Percentiles rank a stretch among this genome's conserved stretches.
Conservation (phyloP, 2,888 invertebrate genomes). For the Tachina fera region DNA sequence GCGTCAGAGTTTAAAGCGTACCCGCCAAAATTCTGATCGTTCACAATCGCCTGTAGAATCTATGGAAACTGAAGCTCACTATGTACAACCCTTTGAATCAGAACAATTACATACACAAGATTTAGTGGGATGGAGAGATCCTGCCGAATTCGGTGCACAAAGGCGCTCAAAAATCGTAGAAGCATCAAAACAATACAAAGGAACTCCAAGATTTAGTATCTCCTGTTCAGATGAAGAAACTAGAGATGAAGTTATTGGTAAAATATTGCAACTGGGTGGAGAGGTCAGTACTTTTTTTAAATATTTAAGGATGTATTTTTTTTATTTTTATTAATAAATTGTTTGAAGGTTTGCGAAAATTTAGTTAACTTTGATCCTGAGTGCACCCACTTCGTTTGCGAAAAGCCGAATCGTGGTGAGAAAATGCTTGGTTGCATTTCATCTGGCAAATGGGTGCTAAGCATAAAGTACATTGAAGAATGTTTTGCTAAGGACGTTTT, state of each 20-base stretch:
- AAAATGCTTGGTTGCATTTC: constrained; percentile 94
- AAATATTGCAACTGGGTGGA: constrained; percentile 77
- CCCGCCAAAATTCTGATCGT: constrained; percentile 47
- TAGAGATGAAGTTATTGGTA: constrained; percentile 76
- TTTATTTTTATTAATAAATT: not conserved
- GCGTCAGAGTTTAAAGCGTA: constrained; percentile 77
- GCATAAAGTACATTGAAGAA: constrained; percentile 89
- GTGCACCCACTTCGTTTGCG: constrained; percentile 91
- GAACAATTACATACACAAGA: constrained; percentile 83
- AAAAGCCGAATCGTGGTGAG: constrained; percentile 91
- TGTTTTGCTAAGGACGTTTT: constrained; percentile 83
- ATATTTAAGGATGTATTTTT: not conserved
- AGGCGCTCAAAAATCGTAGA: constrained; percentile 73
- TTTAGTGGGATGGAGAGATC: constrained; percentile 90
- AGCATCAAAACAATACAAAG: constrained; percentile 76
- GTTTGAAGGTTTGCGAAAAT: constrained; percentile 78
- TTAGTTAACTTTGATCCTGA: constrained; percentile 84
- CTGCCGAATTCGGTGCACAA: constrained; percentile 80
- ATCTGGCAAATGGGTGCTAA: constrained; percentile 95
- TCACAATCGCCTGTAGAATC: constrained; percentile 59
- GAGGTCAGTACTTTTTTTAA: constrained; percentile 64
- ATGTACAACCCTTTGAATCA: constrained; percentile 79
- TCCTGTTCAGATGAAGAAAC: constrained; percentile 79
- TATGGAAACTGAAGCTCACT: constrained; percentile 75
- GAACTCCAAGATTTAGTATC: constrained; percentile 81